Conservation (phyloP, 2,888 invertebrate species). For the Drosophila vallismaia region DNA sequence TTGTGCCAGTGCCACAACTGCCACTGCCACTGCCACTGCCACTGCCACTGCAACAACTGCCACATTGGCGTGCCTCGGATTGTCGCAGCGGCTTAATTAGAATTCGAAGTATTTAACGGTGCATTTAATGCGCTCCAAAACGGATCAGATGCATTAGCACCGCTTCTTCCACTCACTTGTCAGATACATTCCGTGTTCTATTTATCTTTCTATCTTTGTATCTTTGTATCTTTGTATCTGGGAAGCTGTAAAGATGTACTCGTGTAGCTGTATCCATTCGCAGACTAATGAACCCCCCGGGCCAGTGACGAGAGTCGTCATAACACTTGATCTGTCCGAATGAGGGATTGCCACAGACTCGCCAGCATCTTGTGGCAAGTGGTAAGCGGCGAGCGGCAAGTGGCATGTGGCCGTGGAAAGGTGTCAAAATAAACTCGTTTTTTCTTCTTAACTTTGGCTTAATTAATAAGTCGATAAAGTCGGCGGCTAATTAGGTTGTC, state of each 20-base stretch:
- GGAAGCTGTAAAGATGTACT: no score
- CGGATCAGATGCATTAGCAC: slow-evolving; percentile 74
- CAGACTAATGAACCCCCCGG: slow-evolving; percentile 24
- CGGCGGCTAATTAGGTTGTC: neutral
- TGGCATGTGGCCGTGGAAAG: slow-evolving; percentile 11
- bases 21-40: no score
- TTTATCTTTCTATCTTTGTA: slow-evolving; percentile 14
- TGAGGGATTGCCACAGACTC: slow-evolving; percentile 1
- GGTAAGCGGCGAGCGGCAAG: neutral
- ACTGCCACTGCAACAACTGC: slow-evolving; percentile 65
- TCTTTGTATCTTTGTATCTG: slow-evolving; percentile 22
- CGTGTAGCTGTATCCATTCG: neutral
- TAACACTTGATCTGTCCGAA: slow-evolving; percentile 19
- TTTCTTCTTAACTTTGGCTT: slow-evolving; percentile 4
- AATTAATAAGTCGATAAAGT: slow-evolving; percentile 21
- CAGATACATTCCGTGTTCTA: slow-evolving; percentile 4
- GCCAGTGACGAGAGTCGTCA: slow-evolving; percentile 37
- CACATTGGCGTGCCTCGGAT: slow-evolving; percentile 70
- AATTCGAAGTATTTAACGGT: slow-evolving; percentile 78
- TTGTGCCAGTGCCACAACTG: slow-evolving; percentile 68
- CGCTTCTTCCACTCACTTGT: slow-evolving; percentile 31
- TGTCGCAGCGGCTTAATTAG: slow-evolving; percentile 77
- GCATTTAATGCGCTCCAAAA: slow-evolving; percentile 74
- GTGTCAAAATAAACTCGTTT: slow-evolving; percentile 35
- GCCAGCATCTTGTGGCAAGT: neutral